Evolutionary conservation across 2,888 invertebrate genomes (phyloP), one percentile per base, ranked within the genome.

Genomic region (Heliconius aoede): DNA sequence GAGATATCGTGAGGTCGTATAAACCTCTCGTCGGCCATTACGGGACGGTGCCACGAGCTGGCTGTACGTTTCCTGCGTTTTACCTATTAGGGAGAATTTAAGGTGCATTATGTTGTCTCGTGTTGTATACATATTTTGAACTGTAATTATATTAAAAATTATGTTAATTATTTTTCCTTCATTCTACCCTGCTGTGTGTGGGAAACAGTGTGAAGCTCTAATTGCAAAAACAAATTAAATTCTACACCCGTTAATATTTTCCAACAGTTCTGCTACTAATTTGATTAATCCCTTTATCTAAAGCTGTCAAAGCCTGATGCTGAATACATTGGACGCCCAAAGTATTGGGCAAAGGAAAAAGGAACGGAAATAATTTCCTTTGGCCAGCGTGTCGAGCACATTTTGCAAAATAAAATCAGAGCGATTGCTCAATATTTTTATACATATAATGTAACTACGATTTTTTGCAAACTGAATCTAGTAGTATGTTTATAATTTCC

Each of bases 321-420:
- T 46, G 46, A 46, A 46, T 21, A 46, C 46, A 46, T 46, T 46
- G 32, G 55, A n/a, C 55, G 55, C 69, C 55, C 13, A 30, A 69
- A 55, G 55, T 69, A 55, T 55, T 30, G 69, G 55, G 55, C 24
- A 69, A 26, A 32, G 51, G 51, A 75, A 64, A 71, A 64, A 71
- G 51, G 55, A 32, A 36, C 64, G 71, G 71, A 69, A 71, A n/a
- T 75, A 80, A 81, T 77, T 76, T 64, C 74, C 75, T 74, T 51
- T 69, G 40, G 61, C 51, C 46, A 36, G 60, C 60, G 32, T 30
- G 61, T 61, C 72, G 61, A 28, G 18, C 60, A 61, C 26, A 55
- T 30, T 69, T 55, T n/a, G n/a, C 69, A n/a, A 69, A 55, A 69
- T 55, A 36, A 40, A n/a, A n/a, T 21, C 28, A n/a, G 28, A n/a